Evolutionary conservation across 2,113 vertebrate genomes (phyloP).

Genomic region (Rhadina sibilatrix): DNA sequence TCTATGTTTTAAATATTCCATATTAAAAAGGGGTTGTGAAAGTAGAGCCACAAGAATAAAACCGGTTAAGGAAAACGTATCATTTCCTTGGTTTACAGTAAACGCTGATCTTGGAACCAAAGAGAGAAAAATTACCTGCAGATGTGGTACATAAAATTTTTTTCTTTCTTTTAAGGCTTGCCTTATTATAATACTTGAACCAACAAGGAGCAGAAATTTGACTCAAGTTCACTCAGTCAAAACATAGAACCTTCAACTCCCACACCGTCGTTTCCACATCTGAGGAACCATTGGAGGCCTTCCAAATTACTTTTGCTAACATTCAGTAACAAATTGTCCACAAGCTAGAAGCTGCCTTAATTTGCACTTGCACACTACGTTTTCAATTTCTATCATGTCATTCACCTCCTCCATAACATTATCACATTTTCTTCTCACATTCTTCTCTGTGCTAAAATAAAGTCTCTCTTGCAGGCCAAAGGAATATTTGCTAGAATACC

Average conservation of each 20-base stretch:
- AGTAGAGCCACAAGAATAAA: not conserved
- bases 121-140: slow-evolving; percentile 3
- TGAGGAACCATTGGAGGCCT: not conserved
- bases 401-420: slow-evolving; percentile 41
- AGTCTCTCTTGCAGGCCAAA: not conserved
- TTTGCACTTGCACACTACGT: slow-evolving; percentile 8
- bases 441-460: slow-evolving; percentile 16
- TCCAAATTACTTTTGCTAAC: slow-evolving; percentile 9
- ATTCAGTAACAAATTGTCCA: not conserved
- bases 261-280: not conserved
- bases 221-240: slow-evolving; percentile 21
- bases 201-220: slow-evolving; percentile 5
- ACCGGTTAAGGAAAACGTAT: not conserved
- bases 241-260: slow-evolving; percentile 25
- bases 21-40: not conserved
- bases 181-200: not conserved
- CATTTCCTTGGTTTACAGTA: not conserved
- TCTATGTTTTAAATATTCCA: not conserved
- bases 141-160: not conserved
- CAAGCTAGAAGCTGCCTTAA: slow-evolving; percentile 4
- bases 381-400: not conserved
- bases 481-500: not conserved
- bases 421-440: slow-evolving; percentile 42
- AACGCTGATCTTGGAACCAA: not conserved
- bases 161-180: not conserved